phyloP scores from a whole-genome alignment of 2,113 vertebrate genomes.

The Nycticebus coucang region DNA sequence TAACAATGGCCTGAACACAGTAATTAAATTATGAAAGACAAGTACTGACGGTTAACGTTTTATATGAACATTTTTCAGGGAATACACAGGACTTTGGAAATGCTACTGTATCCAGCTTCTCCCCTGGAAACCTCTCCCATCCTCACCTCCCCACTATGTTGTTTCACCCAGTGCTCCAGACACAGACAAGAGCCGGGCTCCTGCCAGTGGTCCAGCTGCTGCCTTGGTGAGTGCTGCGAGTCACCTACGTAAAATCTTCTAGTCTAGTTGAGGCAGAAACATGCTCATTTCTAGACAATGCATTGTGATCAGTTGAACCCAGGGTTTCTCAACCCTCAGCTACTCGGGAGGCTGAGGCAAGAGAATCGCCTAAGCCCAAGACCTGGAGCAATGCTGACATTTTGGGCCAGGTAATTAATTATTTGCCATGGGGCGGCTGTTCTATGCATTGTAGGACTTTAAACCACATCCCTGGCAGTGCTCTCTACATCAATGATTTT shows the following conservation, averaged over 20 bases:
- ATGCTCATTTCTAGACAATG: background rate
- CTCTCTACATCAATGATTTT: no score
- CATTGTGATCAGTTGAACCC: no score
- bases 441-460: background rate
- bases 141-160: rapidly evolving
- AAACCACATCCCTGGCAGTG: background rate
- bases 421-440: rapidly evolving
- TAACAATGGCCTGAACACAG: background rate
- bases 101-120: background rate
- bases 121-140: rapidly evolving
- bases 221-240: rapidly evolving
- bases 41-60: background rate
- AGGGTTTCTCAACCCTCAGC: no score
- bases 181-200: background rate
- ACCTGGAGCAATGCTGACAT: rapidly evolving
- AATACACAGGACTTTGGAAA: background rate
- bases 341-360: no score
- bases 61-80: background rate
- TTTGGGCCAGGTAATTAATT: background rate
- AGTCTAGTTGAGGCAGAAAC: background rate
- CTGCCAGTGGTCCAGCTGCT: background rate
- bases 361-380: no score
- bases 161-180: background rate
- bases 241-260: background rate
- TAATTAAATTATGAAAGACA: background rate